Percentiles rank a stretch among this genome's conserved stretches.
phyloP scores from a whole-genome alignment of 1,140 invertebrate species.

The Drusus annulatus region DNA sequence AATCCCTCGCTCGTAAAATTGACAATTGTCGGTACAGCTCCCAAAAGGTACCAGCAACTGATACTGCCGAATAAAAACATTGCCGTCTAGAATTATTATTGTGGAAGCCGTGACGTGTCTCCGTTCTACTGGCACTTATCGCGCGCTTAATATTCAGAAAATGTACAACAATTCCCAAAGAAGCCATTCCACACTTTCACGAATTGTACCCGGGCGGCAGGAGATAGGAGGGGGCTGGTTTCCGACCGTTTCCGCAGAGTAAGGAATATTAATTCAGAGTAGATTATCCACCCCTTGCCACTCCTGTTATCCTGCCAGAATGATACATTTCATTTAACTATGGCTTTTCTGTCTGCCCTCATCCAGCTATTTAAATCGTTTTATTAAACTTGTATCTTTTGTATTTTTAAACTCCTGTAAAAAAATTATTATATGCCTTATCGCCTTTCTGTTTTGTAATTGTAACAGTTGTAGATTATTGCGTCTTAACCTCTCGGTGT shows the following conservation, averaged over 20 bases:
- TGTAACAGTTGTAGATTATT: too few species aligned
- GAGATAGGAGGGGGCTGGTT: constrained; percentile 14
- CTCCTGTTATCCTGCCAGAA: not conserved
- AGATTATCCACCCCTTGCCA: constrained; percentile 34
- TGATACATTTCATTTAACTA: too few species aligned
- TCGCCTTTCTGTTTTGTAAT: too few species aligned
- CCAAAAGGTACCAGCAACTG: constrained; percentile 42
- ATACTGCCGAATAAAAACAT: constrained; percentile 32
- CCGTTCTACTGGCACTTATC: constrained; percentile 53
- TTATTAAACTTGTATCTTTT: not conserved
- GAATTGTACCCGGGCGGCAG: constrained; percentile 51
- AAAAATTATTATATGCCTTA: too few species aligned
- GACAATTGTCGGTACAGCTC: constrained; percentile 8
- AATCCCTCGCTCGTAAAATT: constrained; percentile 43
- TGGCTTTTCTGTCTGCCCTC: too few species aligned
- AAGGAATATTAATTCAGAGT: constrained; percentile 54
- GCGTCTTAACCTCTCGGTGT: too few species aligned
- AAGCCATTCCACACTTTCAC: constrained; percentile 59
- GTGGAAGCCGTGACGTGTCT: constrained; percentile 39
- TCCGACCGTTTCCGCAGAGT: constrained; percentile 33
- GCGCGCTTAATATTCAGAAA: constrained; percentile 57
- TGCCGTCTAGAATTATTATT: not conserved
- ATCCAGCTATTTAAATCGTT: not conserved
- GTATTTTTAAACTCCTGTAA: not conserved
- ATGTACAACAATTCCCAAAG: constrained; percentile 58